phyloP scores from a whole-genome alignment of 2,888 invertebrate genomes.

The Aleiodes alternator region DNA sequence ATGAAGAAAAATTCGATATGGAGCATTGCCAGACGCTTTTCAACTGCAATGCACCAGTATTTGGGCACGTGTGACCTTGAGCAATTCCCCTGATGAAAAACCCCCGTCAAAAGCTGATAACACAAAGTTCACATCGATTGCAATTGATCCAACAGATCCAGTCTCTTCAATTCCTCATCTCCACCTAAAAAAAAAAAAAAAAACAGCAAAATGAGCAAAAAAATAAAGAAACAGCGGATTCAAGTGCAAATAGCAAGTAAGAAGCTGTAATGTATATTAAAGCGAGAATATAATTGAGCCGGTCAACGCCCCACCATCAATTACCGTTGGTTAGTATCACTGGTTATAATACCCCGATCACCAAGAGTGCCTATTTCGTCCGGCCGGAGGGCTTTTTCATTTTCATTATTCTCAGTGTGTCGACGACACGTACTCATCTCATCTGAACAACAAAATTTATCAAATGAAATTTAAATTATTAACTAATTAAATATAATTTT shows the following conservation, averaged over 20 bases:
- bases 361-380: constrained; percentile 37
- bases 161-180: background rate
- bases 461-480: background rate
- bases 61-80: constrained; percentile 21
- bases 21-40: constrained; percentile 31
- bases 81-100: too few species aligned
- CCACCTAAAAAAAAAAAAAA: too few species aligned
- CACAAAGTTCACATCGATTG: too few species aligned
- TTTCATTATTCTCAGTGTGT: constrained; percentile 37
- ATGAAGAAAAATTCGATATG: constrained; percentile 11
- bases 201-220: background rate
- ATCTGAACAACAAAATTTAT: background rate
- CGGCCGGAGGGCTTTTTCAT: constrained; percentile 37
- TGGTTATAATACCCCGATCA: constrained; percentile 38
- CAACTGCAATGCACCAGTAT: constrained; percentile 35
- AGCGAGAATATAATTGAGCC: constrained; percentile 40
- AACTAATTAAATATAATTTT: background rate
- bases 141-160: background rate
- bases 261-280: constrained; percentile 31
- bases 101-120: too few species aligned
- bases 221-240: background rate
- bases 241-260: constrained; percentile 3
- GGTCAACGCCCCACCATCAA: constrained; percentile 46
- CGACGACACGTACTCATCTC: constrained; percentile 17
- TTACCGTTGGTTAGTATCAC: constrained; percentile 35